Conservation (phyloP, 2,797 vertebrate genomes). For the Sebastes oblongus region DNA sequence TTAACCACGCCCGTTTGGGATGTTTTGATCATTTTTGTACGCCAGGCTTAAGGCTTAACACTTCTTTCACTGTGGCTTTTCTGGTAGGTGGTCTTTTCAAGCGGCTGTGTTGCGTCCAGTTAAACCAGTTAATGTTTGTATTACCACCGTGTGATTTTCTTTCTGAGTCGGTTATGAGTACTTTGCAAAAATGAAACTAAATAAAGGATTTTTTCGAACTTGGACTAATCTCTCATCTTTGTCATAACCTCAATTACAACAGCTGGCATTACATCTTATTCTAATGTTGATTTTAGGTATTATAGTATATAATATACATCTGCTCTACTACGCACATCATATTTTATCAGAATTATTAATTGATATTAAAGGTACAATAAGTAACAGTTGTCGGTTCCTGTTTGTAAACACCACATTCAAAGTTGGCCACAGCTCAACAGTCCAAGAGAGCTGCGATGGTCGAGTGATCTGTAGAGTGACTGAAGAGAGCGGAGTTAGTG, state of each 20-base stretch:
- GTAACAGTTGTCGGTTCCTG: too few relatives aligned
- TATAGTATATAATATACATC: background rate
- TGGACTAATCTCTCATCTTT: background rate
- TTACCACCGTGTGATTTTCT: constrained; percentile 13
- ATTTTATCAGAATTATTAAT: background rate
- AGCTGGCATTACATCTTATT: background rate
- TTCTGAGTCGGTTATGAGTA: background rate
- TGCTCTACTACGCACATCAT: background rate
- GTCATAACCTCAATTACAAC: background rate
- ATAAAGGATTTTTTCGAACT: constrained; percentile 31
- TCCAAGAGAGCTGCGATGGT: too few relatives aligned
- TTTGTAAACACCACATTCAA: too few relatives aligned
- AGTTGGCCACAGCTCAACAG: too few relatives aligned
- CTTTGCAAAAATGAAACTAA: constrained; percentile 12
- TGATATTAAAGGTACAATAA: background rate
- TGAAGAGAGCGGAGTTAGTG: too few relatives aligned
- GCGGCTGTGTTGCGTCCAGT: constrained; percentile 3
- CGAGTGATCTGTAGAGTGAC: too few relatives aligned
- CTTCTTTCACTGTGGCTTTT: constrained; percentile 1
- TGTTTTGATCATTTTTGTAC: constrained; percentile 8
- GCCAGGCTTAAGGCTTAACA: constrained; percentile 2
- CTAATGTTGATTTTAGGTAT: background rate
- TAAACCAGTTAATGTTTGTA: constrained; percentile 16
- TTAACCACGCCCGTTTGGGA: background rate
- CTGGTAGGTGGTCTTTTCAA: constrained; percentile 3